A percentile compares a stretch with the other conserved stretches of the same genome.
Evolutionary conservation across 2,113 vertebrate genomes (phyloP).

Genomic region (Hippocampus comes): DNA sequence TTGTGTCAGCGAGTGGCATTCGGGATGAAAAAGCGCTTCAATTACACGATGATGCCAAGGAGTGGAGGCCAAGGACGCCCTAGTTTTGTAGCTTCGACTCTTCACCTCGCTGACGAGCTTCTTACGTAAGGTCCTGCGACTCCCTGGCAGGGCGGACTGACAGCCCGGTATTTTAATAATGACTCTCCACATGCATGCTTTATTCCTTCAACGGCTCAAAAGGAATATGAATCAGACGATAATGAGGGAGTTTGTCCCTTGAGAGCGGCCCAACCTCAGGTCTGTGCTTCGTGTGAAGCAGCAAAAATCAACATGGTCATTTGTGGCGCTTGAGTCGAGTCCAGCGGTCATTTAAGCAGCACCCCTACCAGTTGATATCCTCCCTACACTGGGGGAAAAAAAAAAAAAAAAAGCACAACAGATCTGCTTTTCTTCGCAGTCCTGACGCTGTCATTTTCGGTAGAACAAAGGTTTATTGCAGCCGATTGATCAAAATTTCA

Average conservation of each 20-base stretch:
- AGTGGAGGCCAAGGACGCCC: conserved; percentile 39
- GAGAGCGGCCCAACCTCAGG: conserved; percentile 44
- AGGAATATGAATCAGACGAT: conserved; percentile 65
- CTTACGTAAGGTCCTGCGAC: conserved; percentile 60
- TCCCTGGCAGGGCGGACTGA: conserved; percentile 50
- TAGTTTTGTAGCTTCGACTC: conserved; percentile 8
- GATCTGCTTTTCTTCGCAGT: conserved; percentile 74
- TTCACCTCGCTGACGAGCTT: conserved; percentile 21
- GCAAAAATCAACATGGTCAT: conserved; percentile 65
- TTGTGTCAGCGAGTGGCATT: conserved; percentile 52
- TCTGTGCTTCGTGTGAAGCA: conserved; percentile 27
- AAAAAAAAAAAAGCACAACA: conserved; percentile 49
- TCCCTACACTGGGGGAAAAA: not conserved
- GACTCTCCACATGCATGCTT: conserved; percentile 60
- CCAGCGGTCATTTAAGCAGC: conserved; percentile 67
- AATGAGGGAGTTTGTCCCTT: conserved; percentile 60
- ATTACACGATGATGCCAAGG: conserved; percentile 61
- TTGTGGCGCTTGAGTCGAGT: conserved; percentile 63
- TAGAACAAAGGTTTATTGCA: conserved; percentile 75
- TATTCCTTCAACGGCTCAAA: conserved; percentile 55
- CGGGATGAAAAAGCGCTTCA: conserved; percentile 37
- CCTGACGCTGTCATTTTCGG: conserved; percentile 69
- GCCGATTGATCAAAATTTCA: conserved; percentile 76
- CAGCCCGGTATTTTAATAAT: conserved; percentile 67
- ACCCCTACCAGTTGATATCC: conserved; percentile 31